These are phyloP conservation scores for Muntiacus reevesi DNA, from an alignment of 2,113 vertebrate genomes.

Conservation along the genomic window DNA sequence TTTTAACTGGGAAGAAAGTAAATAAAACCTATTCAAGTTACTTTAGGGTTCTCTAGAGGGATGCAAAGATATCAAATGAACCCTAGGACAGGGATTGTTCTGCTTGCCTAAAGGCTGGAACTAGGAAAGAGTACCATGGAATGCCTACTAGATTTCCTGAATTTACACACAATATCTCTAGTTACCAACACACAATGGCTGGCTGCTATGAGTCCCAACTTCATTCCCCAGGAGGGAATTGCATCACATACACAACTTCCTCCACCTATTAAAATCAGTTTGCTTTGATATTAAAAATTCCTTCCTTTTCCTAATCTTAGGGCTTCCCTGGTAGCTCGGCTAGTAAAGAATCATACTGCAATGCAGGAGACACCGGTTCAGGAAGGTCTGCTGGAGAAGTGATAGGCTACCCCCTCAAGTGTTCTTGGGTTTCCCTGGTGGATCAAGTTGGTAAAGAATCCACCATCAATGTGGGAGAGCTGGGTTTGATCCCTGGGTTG, in stretches of 20 bases:
- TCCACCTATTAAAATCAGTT: not conserved
- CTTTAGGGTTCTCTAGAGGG: not conserved
- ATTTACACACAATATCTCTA: not conserved
- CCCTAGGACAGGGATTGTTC: not conserved
- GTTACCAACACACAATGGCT: not conserved
- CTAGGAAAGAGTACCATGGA: too few relatives aligned
- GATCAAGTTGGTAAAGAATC: not conserved
- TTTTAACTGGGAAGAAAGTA: not conserved
- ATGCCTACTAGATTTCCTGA: not conserved
- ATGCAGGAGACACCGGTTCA: rapidly evolving
- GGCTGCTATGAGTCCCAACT: not conserved
- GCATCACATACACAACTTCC: not conserved
- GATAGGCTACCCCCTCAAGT: not conserved
- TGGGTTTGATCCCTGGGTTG: not conserved
- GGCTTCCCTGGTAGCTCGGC: not conserved
- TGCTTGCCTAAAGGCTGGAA: not conserved
- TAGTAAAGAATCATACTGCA: not conserved
- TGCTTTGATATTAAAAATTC: not conserved
- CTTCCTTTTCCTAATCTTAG: not conserved
- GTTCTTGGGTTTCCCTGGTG: not conserved
- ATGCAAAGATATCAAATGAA: not conserved
- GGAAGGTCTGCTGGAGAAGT: not conserved
- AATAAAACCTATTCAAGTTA: not conserved
- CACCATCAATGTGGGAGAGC: not conserved
- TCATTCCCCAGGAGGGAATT: not conserved